A percentile compares a stretch with the other conserved stretches of the same genome.
phyloP scores from a whole-genome alignment of 2,888 invertebrate genomes.

The Cinara cedri region DNA sequence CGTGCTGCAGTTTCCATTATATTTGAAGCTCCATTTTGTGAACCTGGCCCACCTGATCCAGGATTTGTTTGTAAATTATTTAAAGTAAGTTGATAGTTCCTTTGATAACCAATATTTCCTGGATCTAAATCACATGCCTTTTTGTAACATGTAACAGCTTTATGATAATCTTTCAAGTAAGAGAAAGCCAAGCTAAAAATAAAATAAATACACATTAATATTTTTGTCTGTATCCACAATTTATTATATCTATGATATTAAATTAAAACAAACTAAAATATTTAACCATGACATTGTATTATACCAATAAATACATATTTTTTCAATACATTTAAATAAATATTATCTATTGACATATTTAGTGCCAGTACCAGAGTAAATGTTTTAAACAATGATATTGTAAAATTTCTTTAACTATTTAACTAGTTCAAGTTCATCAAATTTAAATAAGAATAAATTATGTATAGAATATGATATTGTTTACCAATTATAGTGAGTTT shows the following conservation, averaged over 20 bases:
- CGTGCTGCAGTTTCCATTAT: conserved; percentile 42
- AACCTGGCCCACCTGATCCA: not conserved
- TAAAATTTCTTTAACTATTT: too few relatives aligned
- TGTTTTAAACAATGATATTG: too few relatives aligned
- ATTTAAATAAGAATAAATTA: too few relatives aligned
- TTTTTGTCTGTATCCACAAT: not conserved
- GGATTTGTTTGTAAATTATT: not conserved
- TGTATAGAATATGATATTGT: too few relatives aligned
- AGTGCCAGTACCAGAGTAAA: too few relatives aligned
- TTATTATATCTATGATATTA: not conserved
- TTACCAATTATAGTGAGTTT: too few relatives aligned
- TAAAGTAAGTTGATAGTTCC: conserved; percentile 50
- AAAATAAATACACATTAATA: not conserved
- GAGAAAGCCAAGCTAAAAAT: conserved; percentile 75
- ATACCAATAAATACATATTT: too few relatives aligned
- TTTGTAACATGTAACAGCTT: conserved; percentile 84
- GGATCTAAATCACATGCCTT: conserved; percentile 91
- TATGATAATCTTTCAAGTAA: conserved; percentile 79
- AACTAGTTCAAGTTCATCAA: too few relatives aligned
- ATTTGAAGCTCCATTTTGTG: not conserved
- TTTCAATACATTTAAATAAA: too few relatives aligned
- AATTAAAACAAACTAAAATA: not conserved
- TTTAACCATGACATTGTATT: too few relatives aligned
- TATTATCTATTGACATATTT: too few relatives aligned
- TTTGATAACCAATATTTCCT: conserved; percentile 62